phyloP scores from a whole-genome alignment of 2,797 vertebrate species.

The Platyrinchus mystaceus region DNA sequence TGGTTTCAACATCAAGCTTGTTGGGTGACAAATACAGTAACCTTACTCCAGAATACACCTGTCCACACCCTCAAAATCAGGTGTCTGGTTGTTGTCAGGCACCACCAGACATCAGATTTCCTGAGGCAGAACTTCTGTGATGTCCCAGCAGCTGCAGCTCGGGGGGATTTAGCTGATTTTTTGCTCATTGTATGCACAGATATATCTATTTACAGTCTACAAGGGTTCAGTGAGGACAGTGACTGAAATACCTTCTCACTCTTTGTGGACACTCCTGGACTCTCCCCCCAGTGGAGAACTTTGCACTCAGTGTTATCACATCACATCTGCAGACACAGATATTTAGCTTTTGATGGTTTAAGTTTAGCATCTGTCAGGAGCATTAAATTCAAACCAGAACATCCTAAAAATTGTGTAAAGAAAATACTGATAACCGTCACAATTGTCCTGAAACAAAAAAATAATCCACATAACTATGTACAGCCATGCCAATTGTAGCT shows the following conservation, averaged over 20 bases:
- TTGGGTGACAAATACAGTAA: neutral
- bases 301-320: neutral
- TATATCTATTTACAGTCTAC: neutral
- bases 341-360: neutral
- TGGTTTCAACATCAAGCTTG: neutral
- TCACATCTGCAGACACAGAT: fast-evolving
- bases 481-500: neutral
- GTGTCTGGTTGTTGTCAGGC: neutral
- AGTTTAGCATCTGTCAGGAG: neutral
- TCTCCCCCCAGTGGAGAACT: neutral
- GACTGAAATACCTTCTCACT: neutral
- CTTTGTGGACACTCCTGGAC: neutral
- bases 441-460: neutral
- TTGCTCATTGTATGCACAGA: neutral
- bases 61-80: neutral
- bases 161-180: neutral
- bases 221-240: neutral
- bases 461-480: neutral
- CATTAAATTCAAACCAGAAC: neutral
- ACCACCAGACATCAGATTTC: neutral
- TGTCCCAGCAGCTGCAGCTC: neutral
- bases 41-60: neutral
- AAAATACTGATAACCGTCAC: conserved; percentile 48
- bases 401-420: neutral
- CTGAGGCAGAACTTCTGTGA: neutral